Conservation (phyloP, 2,797 vertebrate genomes). For the Cyclopterus lumpus region DNA sequence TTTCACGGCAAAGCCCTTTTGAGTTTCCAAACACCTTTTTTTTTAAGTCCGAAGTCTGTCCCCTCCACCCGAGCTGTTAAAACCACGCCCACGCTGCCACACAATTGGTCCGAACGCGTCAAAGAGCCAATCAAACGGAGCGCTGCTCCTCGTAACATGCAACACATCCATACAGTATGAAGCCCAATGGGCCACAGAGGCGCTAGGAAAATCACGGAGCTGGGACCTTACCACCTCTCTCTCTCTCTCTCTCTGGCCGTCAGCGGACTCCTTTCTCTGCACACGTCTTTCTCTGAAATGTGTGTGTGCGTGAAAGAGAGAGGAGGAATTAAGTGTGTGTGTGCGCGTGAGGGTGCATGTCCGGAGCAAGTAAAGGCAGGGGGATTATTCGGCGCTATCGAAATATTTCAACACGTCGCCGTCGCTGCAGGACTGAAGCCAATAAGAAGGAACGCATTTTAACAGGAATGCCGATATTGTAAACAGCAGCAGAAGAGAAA, state of each 20-base stretch:
- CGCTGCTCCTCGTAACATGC: conserved; percentile 90
- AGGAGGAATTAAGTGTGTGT: conserved; percentile 78
- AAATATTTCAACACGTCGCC: conserved; percentile 84
- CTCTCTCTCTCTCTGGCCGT: conserved; percentile 78
- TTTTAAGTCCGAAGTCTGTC: conserved; percentile 96
- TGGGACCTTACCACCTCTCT: conserved; percentile 86
- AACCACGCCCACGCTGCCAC: conserved; percentile 98
- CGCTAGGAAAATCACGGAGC: conserved; percentile 93
- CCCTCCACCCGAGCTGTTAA: conserved; percentile 98
- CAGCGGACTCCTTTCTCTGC: conserved; percentile 82
- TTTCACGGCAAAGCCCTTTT: conserved; percentile 89
- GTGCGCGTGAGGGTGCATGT: conserved; percentile 80
- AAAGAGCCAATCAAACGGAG: conserved; percentile 99
- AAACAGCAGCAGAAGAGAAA: conserved; percentile 72
- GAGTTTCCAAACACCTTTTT: conserved; percentile 98
- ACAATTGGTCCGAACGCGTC: conserved; percentile 99
- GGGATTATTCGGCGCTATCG: conserved; percentile 83
- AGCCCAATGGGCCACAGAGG: conserved; percentile 92
- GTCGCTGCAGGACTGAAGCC: conserved; percentile 76
- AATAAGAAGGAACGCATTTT: conserved; percentile 79
- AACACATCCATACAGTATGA: conserved; percentile 93
- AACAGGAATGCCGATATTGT: conserved; percentile 82
- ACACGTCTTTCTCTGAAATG: conserved; percentile 82
- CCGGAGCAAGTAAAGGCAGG: conserved; percentile 79
- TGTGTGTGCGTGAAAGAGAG: conserved; percentile 79